phyloP scores from a whole-genome alignment of 2,888 invertebrate species.

The Iselma pallidipennis region DNA sequence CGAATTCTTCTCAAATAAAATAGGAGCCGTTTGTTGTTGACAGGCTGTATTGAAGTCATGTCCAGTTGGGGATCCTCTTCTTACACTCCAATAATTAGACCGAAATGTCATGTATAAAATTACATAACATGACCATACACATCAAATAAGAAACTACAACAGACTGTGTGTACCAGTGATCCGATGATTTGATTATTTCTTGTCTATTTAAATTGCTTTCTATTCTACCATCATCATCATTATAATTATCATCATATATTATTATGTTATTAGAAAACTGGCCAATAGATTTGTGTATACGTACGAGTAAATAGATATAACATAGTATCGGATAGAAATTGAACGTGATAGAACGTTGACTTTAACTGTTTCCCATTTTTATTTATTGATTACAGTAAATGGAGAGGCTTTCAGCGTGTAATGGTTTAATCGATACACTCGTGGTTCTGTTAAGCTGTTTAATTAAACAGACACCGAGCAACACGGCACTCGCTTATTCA shows the following conservation, averaged over 20 bases:
- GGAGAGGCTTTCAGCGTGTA: conserved; percentile 14
- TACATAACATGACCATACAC: background rate
- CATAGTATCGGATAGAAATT: background rate
- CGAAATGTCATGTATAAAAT: conserved; percentile 37
- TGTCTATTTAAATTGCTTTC: too few species aligned
- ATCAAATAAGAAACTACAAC: too few species aligned
- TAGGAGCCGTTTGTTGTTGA: conserved; percentile 46
- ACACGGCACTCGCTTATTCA: conserved; percentile 6
- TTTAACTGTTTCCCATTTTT: conserved; percentile 19
- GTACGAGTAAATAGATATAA: background rate
- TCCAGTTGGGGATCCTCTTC: conserved; percentile 41
- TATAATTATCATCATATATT: background rate
- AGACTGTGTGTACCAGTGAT: too few species aligned
- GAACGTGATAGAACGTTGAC: conserved; percentile 9
- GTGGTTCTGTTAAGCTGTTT: conserved; percentile 15
- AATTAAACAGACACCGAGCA: conserved; percentile 17
- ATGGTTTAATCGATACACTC: conserved; percentile 17
- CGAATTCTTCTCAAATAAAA: conserved; percentile 47
- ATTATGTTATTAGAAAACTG: background rate
- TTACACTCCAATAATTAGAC: conserved; percentile 49
- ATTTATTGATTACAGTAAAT: conserved; percentile 13
- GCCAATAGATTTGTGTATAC: background rate
- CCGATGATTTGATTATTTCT: too few species aligned
- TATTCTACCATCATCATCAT: too few species aligned
- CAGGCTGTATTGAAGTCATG: conserved; percentile 49